Conservation (phyloP, 2,888 invertebrate genomes). For the Cheilosia urbana region DNA sequence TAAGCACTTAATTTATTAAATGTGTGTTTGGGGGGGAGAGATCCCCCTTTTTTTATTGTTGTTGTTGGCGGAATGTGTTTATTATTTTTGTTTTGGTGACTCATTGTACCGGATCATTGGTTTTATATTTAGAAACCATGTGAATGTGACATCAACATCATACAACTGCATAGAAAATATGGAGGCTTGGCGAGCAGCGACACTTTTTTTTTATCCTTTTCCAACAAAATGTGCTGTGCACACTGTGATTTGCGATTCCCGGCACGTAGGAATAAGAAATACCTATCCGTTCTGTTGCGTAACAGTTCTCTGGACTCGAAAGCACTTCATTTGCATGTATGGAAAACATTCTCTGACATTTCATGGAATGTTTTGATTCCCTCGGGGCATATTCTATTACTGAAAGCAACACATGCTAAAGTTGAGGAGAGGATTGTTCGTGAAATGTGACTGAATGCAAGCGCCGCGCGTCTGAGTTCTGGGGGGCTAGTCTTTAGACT, state of each 20-base stretch:
- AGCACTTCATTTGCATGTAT: constrained; percentile 39
- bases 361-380: constrained; percentile 28
- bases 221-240: background rate
- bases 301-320: constrained; percentile 42
- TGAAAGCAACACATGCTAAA: constrained; percentile 44
- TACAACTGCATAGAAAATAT: background rate
- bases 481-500: background rate
- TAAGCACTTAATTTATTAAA: constrained; percentile 56
- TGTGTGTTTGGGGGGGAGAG: background rate
- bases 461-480: constrained; percentile 28
- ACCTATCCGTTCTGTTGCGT: constrained; percentile 25
- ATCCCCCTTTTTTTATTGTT: background rate
- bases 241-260: constrained; percentile 33
- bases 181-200: background rate
- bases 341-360: constrained; percentile 27
- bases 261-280: constrained; percentile 49
- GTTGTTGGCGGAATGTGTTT: too few species aligned
- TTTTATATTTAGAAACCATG: too few species aligned
- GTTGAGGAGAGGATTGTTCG: background rate
- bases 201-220: background rate
- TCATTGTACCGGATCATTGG: too few species aligned
- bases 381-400: constrained; percentile 26
- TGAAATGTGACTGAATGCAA: constrained; percentile 35
- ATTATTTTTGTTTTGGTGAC: too few species aligned
- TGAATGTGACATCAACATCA: too few species aligned